A percentile compares a stretch with the other conserved stretches of the same genome.
Conservation (phyloP, 2,888 invertebrate species). For the Cantharis lateralis region DNA sequence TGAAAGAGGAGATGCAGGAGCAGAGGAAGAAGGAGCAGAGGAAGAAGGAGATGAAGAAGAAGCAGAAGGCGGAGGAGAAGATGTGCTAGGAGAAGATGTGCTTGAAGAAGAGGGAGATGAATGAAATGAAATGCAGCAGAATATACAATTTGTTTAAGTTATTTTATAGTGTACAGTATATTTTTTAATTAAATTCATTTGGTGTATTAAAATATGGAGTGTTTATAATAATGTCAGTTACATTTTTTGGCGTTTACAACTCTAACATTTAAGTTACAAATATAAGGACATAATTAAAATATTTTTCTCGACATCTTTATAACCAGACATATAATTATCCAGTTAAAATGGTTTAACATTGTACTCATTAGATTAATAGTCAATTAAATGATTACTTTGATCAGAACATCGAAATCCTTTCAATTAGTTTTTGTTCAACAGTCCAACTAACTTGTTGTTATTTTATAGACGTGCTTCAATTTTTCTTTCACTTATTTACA, state of each 20-base stretch:
- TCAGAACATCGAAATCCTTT: conserved; percentile 42
- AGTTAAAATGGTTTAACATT: conserved; percentile 15
- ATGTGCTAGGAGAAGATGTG: no score
- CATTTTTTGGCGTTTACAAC: neutral
- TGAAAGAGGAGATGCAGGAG: no score
- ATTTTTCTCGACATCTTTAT: conserved; percentile 10
- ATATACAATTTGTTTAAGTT: neutral
- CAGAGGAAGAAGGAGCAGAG: no score
- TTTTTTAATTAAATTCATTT: neutral
- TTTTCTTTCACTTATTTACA: conserved; percentile 40
- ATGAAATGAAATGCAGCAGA: no score
- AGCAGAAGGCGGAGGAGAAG: no score
- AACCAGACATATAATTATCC: conserved; percentile 9
- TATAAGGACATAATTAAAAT: conserved; percentile 4
- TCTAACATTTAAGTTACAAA: neutral
- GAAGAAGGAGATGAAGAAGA: no score
- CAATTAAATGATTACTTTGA: conserved; percentile 38
- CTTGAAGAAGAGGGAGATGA: no score
- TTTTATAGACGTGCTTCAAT: conserved; percentile 38
- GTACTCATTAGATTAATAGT: conserved; percentile 38
- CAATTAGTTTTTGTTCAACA: conserved; percentile 41
- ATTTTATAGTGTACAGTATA: neutral
- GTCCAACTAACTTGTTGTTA: conserved; percentile 29
- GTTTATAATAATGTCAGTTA: neutral
- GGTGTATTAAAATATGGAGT: neutral